A percentile compares a stretch with the other conserved stretches of the same genome.
phyloP scores from a whole-genome alignment of 2,797 vertebrate species.

The Tokudaia muenninki region DNA sequence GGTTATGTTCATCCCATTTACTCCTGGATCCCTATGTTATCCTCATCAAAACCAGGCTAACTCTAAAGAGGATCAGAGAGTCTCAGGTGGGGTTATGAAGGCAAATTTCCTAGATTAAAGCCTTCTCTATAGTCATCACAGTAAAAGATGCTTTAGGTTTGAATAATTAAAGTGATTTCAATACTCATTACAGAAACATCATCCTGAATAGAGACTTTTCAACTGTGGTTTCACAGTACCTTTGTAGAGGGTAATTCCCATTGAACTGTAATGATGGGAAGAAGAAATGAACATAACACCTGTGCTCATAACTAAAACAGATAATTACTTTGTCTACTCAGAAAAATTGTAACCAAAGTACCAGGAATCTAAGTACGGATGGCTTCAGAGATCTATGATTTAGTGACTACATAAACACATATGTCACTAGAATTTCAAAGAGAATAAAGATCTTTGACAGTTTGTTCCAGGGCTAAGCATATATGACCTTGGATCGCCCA shows the following conservation, averaged over 20 bases:
- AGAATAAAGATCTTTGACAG: not conserved
- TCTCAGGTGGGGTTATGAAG: slow-evolving; percentile 47
- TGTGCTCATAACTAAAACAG: slow-evolving; percentile 49
- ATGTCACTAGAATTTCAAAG: slow-evolving; percentile 35
- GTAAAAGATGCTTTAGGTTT: slow-evolving; percentile 49
- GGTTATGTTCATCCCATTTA: not conserved
- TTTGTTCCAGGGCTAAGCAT: not conserved
- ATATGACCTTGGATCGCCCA: not conserved
- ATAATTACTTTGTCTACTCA: slow-evolving; percentile 43
- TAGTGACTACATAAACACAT: not conserved
- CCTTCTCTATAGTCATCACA: slow-evolving; percentile 43
- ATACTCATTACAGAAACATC: slow-evolving; percentile 34
- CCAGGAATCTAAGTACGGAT: not conserved
- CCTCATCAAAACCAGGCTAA: slow-evolving; percentile 6
- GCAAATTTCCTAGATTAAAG: slow-evolving; percentile 59
- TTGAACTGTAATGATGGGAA: slow-evolving; percentile 34
- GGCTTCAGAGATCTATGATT: slow-evolving; percentile 40
- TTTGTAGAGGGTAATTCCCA: slow-evolving; percentile 36
- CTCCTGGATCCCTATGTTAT: slow-evolving; percentile 52
- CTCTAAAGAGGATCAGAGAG: not conserved
- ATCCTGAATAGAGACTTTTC: slow-evolving; percentile 41
- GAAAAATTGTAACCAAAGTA: slow-evolving; percentile 31
- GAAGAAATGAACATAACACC: slow-evolving; percentile 19
- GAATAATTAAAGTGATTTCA: slow-evolving; percentile 61
- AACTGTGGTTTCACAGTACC: slow-evolving; percentile 22